Evolutionary conservation across 2,113 vertebrate genomes (phyloP).

Genomic region (Trinectes maculatus): DNA sequence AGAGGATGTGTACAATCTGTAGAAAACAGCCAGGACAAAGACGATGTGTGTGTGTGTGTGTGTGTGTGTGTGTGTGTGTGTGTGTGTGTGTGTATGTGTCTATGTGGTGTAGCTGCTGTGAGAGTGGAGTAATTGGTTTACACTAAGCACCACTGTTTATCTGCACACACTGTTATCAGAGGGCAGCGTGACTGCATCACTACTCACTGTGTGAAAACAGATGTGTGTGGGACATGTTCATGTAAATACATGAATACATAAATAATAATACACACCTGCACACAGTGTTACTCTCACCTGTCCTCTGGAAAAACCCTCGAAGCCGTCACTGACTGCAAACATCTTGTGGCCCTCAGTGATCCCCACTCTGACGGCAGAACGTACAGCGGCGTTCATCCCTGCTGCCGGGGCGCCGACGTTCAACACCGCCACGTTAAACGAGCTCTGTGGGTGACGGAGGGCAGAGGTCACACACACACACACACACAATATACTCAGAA

Average conservation of each 20-base stretch:
- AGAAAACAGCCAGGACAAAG: too few relatives aligned
- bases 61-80: background rate
- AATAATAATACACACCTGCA: too few relatives aligned
- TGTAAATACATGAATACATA: too few relatives aligned
- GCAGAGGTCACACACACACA: background rate
- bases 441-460: constrained; percentile 74
- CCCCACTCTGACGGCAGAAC: constrained; percentile 90
- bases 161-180: constrained; percentile 31
- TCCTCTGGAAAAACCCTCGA: constrained; percentile 91
- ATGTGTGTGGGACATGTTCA: too few relatives aligned
- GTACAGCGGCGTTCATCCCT: constrained; percentile 94
- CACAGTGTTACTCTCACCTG: constrained; percentile 78
- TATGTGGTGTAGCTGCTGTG: background rate
- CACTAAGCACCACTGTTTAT: constrained; percentile 51
- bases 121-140: constrained; percentile 49
- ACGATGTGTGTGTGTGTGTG: background rate
- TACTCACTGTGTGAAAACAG: background rate
- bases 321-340: constrained; percentile 91
- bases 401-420: constrained; percentile 95
- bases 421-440: constrained; percentile 89
- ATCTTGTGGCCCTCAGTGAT: constrained; percentile 93
- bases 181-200: background rate
- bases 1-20: too few relatives aligned
- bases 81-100: background rate
- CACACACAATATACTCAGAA: background rate